Conservation (phyloP, 2,888 invertebrate genomes). For the Scaptodrosophila latifasciaeformis region DNA sequence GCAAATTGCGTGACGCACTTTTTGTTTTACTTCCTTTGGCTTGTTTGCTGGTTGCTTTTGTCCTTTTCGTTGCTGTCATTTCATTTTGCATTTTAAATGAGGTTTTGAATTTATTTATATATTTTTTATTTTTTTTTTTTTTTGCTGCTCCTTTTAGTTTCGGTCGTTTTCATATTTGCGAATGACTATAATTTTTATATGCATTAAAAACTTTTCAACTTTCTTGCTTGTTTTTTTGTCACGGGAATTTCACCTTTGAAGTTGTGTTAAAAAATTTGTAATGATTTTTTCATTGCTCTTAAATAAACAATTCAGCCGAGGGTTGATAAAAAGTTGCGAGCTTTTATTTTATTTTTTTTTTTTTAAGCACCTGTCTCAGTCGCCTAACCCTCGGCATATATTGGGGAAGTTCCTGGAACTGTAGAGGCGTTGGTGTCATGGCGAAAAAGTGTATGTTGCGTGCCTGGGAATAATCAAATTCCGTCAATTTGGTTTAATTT, state of each 20-base stretch:
- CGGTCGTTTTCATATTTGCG: no score
- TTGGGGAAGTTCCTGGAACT: conserved; percentile 6
- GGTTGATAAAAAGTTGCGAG: conserved; percentile 43
- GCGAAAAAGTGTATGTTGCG: conserved; percentile 48
- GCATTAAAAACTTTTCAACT: conserved; percentile 49
- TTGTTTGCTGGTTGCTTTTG: neutral
- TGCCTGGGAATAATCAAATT: conserved; percentile 51
- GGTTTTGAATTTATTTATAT: conserved; percentile 21
- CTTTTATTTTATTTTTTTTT: neutral
- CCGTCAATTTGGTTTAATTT: conserved; percentile 54
- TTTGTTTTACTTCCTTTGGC: neutral
- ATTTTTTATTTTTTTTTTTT: conserved; percentile 7
- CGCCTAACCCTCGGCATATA: neutral
- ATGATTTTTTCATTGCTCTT: conserved; percentile 63
- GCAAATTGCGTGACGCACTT: conserved; percentile 33
- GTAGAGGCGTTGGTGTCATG: conserved; percentile 11
- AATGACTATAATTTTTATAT: conserved; percentile 25
- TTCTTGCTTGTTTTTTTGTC: conserved; percentile 32
- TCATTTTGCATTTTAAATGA: conserved; percentile 52
- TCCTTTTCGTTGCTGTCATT: conserved; percentile 30
- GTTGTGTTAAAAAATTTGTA: conserved; percentile 48
- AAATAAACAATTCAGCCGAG: conserved; percentile 55
- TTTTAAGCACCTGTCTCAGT: conserved; percentile 29
- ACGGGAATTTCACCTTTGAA: conserved; percentile 57
- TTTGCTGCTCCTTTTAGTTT: no score